These are phyloP conservation scores for Falco naumanni DNA, from an alignment of 2,797 vertebrate species.

Conservation along the genomic window DNA sequence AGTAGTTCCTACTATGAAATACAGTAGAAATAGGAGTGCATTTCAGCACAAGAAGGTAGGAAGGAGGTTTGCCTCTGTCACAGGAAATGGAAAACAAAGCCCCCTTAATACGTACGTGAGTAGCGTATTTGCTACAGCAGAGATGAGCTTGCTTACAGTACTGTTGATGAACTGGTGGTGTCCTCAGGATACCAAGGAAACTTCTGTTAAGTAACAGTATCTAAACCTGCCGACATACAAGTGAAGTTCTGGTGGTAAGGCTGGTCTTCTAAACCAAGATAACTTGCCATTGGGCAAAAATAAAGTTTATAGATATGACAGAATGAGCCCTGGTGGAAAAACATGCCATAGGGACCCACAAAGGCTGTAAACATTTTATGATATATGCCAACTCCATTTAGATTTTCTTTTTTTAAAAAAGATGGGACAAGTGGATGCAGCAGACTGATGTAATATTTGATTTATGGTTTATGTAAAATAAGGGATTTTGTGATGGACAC, in stretches of 20 bases:
- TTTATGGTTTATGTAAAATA: constrained; percentile 11
- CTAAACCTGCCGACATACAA: neutral
- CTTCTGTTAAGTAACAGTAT: neutral
- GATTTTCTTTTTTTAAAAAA: neutral
- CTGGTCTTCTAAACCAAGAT: constrained; percentile 23
- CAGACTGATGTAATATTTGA: neutral
- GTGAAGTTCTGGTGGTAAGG: neutral
- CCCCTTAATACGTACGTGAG: accelerated
- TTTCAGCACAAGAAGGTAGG: neutral
- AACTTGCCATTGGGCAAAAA: constrained; percentile 21
- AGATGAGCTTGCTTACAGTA: neutral
- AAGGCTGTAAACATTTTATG: constrained; percentile 32
- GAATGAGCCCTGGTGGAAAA: constrained; percentile 13
- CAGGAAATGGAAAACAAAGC: neutral
- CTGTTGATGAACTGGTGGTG: neutral
- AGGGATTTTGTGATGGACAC: neutral
- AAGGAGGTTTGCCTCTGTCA: neutral
- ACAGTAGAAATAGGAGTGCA: neutral
- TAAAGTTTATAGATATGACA: constrained; percentile 34
- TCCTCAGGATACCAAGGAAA: neutral
- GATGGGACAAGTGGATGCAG: neutral
- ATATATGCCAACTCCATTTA: constrained; percentile 47
- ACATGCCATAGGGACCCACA: constrained; percentile 16
- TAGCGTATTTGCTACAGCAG: neutral
- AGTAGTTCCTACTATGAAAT: neutral